Evolutionary conservation across 2,113 vertebrate species (phyloP).

Genomic region (Aythya baeri): DNA sequence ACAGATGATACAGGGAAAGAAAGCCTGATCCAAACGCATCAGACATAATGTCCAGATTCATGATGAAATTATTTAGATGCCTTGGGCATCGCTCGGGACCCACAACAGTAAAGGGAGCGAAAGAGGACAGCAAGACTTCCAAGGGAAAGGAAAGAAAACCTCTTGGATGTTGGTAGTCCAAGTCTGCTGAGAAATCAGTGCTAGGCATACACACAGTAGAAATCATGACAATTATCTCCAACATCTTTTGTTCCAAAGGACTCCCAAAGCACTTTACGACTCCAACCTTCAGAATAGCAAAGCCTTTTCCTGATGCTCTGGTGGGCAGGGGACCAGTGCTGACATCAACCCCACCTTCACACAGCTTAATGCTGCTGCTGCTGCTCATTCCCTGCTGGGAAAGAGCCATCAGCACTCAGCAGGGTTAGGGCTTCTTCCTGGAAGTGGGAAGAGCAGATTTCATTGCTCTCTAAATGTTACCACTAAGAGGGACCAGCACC

Average conservation of each 20-base stretch:
- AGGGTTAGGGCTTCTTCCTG: neutral
- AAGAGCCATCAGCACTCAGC: neutral
- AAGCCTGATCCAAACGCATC: neutral
- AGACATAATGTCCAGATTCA: neutral
- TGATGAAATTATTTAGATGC: neutral
- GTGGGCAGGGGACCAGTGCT: neutral
- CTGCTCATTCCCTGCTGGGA: neutral
- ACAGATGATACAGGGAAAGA: neutral
- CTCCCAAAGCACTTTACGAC: neutral
- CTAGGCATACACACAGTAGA: neutral
- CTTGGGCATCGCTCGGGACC: neutral
- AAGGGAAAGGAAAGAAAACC: neutral
- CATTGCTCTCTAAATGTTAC: neutral
- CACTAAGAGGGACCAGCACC: neutral
- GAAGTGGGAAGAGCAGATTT: neutral
- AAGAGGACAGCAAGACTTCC: neutral
- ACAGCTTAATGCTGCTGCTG: neutral
- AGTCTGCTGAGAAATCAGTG: neutral
- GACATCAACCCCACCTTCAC: neutral
- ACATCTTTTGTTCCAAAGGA: neutral
- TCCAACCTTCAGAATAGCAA: neutral
- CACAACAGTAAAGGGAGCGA: neutral
- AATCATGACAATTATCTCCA: neutral
- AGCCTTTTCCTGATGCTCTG: neutral
- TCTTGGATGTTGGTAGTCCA: neutral